phyloP scores from a whole-genome alignment of 2,888 invertebrate species.

The Tubulanus polymorphus region DNA sequence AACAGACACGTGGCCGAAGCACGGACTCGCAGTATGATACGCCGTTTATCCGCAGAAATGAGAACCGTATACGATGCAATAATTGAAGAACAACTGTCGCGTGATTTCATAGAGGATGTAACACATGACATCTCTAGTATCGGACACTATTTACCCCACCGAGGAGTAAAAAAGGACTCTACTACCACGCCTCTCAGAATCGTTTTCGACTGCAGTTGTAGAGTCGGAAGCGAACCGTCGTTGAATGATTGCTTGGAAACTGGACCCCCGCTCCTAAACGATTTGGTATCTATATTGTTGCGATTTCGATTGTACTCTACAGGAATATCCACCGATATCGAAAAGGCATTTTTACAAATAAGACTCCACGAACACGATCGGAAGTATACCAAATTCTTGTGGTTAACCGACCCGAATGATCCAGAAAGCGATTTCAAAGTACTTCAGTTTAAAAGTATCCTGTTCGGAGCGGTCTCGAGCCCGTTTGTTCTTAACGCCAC shows the following conservation, averaged over 20 bases:
- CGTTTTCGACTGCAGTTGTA: slow-evolving; percentile 17
- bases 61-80: neutral
- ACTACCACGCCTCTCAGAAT: slow-evolving; percentile 20
- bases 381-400: slow-evolving; percentile 17
- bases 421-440: slow-evolving; percentile 9
- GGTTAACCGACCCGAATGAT: slow-evolving; percentile 16
- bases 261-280: slow-evolving; percentile 17
- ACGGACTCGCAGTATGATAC: neutral
- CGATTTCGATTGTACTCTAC: slow-evolving; percentile 16
- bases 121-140: neutral
- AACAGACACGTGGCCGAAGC: neutral
- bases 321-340: slow-evolving; percentile 5
- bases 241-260: slow-evolving; percentile 19
- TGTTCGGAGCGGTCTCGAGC: slow-evolving; percentile 11
- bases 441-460: slow-evolving; percentile 12
- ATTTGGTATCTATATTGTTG: slow-evolving; percentile 14
- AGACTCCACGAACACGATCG: slow-evolving; percentile 11
- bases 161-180: slow-evolving; percentile 17
- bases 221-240: slow-evolving; percentile 8
- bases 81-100: neutral
- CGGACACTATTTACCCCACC: slow-evolving; percentile 20
- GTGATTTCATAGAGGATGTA: neutral
- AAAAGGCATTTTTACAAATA: slow-evolving; percentile 15
- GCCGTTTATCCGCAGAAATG: neutral
- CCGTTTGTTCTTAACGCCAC: slow-evolving; percentile 15